Evolutionary conservation across 1,140 invertebrate genomes (phyloP), one percentile per base, ranked within the genome.

Genomic region (Aphelenchoides fujianensis): DNA sequence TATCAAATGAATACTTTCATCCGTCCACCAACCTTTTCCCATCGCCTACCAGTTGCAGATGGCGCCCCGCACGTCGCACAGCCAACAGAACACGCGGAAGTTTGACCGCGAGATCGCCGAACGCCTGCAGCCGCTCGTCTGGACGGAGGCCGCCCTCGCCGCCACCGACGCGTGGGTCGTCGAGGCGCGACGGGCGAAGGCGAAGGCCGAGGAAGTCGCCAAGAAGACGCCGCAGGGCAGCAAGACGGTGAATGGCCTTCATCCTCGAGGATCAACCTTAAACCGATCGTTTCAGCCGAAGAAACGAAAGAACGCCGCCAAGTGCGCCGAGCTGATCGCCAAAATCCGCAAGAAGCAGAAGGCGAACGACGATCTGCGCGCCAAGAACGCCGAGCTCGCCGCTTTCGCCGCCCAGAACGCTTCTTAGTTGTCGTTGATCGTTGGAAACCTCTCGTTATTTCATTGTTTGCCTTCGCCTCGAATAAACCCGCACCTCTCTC

Each of bases 51-150:
- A n/a, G n/a, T n/a, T n/a, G n/a, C n/a, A n/a, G n/a, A n/a, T n/a
- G n/a, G n/a, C n/a, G n/a, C n/a, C n/a, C n/a, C n/a, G n/a, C n/a
- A n/a, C n/a, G n/a, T n/a, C n/a, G n/a, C n/a, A n/a, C n/a, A n/a
- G n/a, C n/a, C n/a, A n/a, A n/a, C n/a, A n/a, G n/a, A n/a, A n/a
- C n/a, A 5, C 19, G 5, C 5, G 34, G 55, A 59, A 59, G 23
- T 59, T 59, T 23, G 5, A 59, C 5, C 55, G 19, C 5, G 55
- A 59, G 7, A 23, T 59, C 23, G 55, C 55, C 55, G 55, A 59
- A 23, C 5, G 34, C 5, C 19, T 59, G 5, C 28, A 59, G 12
- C 55, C 55, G 5, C 12, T 59, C 19, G 19, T 59, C 23, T 30
- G 5, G 7, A 5, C 55, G 5, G 41, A 48, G 23, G 41, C 23